Evolutionary conservation across 2,888 invertebrate species (phyloP), one percentile per base, ranked within the genome.

Genomic region (Macrosoma leucophasiata): DNA sequence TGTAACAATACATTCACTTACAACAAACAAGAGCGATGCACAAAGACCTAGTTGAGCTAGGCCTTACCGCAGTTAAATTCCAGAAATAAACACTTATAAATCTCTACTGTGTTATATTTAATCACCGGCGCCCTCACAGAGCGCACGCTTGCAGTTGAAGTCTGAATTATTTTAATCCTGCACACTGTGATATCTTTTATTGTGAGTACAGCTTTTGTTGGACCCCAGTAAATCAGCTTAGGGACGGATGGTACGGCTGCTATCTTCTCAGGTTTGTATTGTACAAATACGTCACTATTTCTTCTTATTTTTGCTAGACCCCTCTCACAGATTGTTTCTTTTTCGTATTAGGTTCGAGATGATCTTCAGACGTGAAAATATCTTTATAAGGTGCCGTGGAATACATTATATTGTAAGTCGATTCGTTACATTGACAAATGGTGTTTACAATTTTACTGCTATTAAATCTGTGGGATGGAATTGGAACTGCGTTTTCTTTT

Each of bases 81-180:
- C 62, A 60, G 71, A 68, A 77, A 76, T 78, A 77, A 77, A 72
- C 76, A 73, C 78, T 68, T 78, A 79, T 82, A 82, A 81, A 82
- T 82, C 78, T 79, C 61, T 46, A 49, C 50, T 58, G 62, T 64
- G 68, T 75, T 71, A 72, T 71, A 78, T 82, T 81, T 81, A 81
- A 81, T 81, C 77, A 78, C 70, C 58, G 43, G 55, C 62, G 68
- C 62, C 63, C 71, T 70, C 70, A 67, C 69, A 66, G 66, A 66
- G 64, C 55, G 73, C 72, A 72, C 71, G 72, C 69, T 74, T 65
- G 69, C 62, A 75, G 64, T 66, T 66, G 64, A 68, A 72, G 55
- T 52, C 61, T 70, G 71, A 71, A 74, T 76, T 71, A 74, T 76
- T 74, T 76, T 72, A 75, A 75, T 71, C 67, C 70, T 52, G 55